Percentiles rank a stretch among this genome's conserved stretches.
Conservation (phyloP, 2,888 invertebrate genomes). For the Neuroscelio doddi region DNA sequence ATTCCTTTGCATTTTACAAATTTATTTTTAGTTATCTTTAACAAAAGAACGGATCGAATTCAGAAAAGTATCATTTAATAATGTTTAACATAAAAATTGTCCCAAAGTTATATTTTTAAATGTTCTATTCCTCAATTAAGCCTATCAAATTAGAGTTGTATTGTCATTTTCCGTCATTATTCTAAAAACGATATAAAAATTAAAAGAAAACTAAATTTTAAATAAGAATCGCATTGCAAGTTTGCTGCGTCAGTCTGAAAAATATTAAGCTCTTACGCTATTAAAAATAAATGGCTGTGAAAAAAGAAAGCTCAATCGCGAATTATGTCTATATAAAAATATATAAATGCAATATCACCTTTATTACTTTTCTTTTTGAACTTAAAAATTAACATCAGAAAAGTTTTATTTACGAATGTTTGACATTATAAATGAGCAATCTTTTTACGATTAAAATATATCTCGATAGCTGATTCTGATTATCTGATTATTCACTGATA, state of each 20-base stretch:
- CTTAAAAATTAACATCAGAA: no score
- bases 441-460: slow-evolving; percentile 11
- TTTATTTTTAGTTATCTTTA: neutral
- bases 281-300: slow-evolving; percentile 9
- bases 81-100: neutral
- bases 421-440: slow-evolving; percentile 27
- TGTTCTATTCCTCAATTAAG: slow-evolving; percentile 4
- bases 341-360: slow-evolving; percentile 34
- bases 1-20: neutral
- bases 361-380: slow-evolving; percentile 6
- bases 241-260: slow-evolving; percentile 36
- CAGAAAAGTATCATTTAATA: neutral
- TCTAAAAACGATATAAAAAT: slow-evolving; percentile 32
- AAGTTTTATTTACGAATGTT: slow-evolving; percentile 9
- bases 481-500: slow-evolving; percentile 20
- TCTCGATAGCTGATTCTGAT: neutral
- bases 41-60: slow-evolving; percentile 1
- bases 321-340: slow-evolving; percentile 33
- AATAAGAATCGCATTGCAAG: slow-evolving; percentile 27
- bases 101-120: neutral
- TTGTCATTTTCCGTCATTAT: slow-evolving; percentile 28
- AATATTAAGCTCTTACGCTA: slow-evolving; percentile 25
- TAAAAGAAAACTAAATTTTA: slow-evolving; percentile 28
- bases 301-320: slow-evolving; percentile 32
- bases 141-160: slow-evolving; percentile 24